Evolutionary conservation across 2,888 invertebrate species (phyloP), one percentile per base, ranked within the genome.

Genomic region (Drosophila incognita): DNA sequence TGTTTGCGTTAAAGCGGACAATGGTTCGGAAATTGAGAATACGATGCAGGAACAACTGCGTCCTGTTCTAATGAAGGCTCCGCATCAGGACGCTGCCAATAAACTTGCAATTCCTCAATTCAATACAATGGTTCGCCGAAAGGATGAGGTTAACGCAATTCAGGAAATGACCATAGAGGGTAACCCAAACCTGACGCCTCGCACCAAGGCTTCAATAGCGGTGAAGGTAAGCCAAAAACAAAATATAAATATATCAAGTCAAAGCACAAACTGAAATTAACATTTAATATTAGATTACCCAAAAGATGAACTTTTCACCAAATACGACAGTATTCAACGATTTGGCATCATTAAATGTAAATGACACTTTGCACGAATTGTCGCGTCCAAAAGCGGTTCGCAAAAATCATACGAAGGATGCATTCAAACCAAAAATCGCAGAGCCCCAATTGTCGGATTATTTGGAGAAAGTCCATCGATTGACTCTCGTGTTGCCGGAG

Each of bases 321-420:
- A 73, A 78, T 58, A 66, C 72, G 21, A 38, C 69, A 6, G 74
- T 92, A 3, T 92, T 87, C 63, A 89, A 79, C 29, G 83, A 92
- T 72, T 80, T 93, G 31, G 78, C 90, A 42, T 76, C 92, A 24
- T 77, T 91, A 4, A 91, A 91, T 73, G 92, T 92, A 0, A 91
- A 92, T 51, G 92, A 92, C 52, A 85, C 87, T 0, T 40, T 87
- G 5, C 27, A 38, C 8, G 68, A 76, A 13, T 4, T 89, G 35
- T 33, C 77, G 24, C 76, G 82, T 4, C 69, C 75, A 2, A 86
- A 82, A 29, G 27, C 58, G 15, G n/a, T 27, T 38, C 13, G 51
- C 0, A 24, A 8, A 15, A 46, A 46, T 8, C 7, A 8, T 4
- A 4, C 42, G 0, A 78, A 56, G 6, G 40, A 31, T 6, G 3